A percentile compares a stretch with the other conserved stretches of the same genome.
These are phyloP conservation scores for Elysia chlorotica DNA, from an alignment of 1,140 invertebrate genomes.

Conservation along the genomic window DNA sequence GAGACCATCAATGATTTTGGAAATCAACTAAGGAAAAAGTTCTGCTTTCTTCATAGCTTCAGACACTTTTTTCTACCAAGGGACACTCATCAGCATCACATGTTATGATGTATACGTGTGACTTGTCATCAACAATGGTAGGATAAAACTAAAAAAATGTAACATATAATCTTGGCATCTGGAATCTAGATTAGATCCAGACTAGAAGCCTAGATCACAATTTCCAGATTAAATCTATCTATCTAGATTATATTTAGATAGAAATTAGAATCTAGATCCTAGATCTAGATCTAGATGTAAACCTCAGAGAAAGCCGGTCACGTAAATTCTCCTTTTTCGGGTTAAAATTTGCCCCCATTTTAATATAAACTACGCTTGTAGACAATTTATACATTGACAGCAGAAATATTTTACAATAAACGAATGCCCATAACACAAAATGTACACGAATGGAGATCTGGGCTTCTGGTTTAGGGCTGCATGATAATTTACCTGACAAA, in stretches of 20 bases:
- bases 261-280: background rate
- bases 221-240: background rate
- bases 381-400: background rate
- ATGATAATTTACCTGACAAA: slow-evolving; percentile 70
- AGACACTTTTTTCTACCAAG: background rate
- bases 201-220: background rate
- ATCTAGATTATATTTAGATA: background rate
- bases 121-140: background rate
- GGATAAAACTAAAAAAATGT: too few relatives aligned
- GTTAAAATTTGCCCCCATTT: background rate
- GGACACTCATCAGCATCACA: background rate
- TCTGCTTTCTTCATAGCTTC: background rate
- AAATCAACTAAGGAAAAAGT: background rate
- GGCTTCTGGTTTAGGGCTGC: background rate
- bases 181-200: slow-evolving; percentile 14
- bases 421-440: background rate
- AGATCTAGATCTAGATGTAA: slow-evolving; percentile 2
- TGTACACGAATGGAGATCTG: background rate
- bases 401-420: background rate
- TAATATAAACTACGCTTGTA: background rate
- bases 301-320: background rate
- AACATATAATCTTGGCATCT: too few relatives aligned
- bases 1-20: background rate
- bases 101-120: too few relatives aligned
- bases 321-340: background rate